phyloP scores from a whole-genome alignment of 1,140 invertebrate genomes.

The Pogonomyrmex californicus region DNA sequence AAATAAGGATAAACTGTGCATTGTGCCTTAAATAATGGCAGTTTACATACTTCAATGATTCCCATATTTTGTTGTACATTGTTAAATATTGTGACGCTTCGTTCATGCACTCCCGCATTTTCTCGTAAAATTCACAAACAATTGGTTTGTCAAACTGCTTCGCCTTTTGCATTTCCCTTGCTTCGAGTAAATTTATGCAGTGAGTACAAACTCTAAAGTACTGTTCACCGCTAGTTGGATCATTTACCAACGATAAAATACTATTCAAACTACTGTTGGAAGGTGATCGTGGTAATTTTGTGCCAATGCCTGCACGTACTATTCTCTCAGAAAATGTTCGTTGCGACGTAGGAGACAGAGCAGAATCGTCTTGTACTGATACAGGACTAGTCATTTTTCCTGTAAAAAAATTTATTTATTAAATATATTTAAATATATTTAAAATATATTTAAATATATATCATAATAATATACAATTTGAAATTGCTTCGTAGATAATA shows the following conservation, averaged over 20 bases:
- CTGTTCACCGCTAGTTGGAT: slow-evolving; percentile 87
- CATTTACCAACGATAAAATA: slow-evolving; percentile 86
- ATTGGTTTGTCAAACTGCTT: slow-evolving; percentile 92
- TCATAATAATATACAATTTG: not conserved
- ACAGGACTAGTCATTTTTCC: slow-evolving; percentile 89
- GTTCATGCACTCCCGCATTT: slow-evolving; percentile 91
- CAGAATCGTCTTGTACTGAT: slow-evolving; percentile 82
- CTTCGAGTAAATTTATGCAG: slow-evolving; percentile 94
- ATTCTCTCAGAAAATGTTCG: slow-evolving; percentile 85
- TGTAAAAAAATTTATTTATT: slow-evolving; percentile 76
- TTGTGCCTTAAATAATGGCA: not conserved
- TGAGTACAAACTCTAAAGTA: slow-evolving; percentile 94
- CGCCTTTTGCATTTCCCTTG: slow-evolving; percentile 93
- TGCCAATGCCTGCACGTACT: slow-evolving; percentile 87
- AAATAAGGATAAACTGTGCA: slow-evolving; percentile 17
- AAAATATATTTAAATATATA: slow-evolving; percentile 7
- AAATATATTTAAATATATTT: slow-evolving; percentile 8
- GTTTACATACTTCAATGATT: slow-evolving; percentile 88
- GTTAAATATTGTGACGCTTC: slow-evolving; percentile 92
- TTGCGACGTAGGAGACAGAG: slow-evolving; percentile 80
- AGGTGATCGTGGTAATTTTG: slow-evolving; percentile 84
- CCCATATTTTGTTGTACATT: slow-evolving; percentile 95
- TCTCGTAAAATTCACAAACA: slow-evolving; percentile 94
- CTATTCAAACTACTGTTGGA: slow-evolving; percentile 86
- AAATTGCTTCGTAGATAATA: not conserved